Evolutionary conservation across 2,113 vertebrate species (phyloP), one percentile per base, ranked within the genome.

Genomic region (Malaclemys terrapin): DNA sequence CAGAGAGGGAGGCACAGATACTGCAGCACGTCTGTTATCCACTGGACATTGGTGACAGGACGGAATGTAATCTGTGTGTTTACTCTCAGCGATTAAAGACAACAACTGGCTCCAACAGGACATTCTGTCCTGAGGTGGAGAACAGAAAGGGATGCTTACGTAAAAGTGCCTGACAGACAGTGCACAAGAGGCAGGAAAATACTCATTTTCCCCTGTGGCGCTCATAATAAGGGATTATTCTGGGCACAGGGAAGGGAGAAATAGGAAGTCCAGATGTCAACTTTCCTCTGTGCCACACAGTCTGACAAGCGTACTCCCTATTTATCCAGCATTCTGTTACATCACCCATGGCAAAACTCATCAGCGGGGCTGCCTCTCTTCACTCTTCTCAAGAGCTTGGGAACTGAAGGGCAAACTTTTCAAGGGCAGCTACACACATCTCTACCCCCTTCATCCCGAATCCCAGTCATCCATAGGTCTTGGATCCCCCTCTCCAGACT

Each of bases 261-360:
- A 96, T 90, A 19, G 94, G 65, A n/a, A 95, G 84, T 85, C 94
- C 96, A 97, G 95, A 91, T 96, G 92, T 92, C 91, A 78, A 20
- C 35, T 86, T 42, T 45, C 25, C 24, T 89, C 29, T 78, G n/a
- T 72, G 8, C 35, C 59, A 49, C 38, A 69, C 8, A 50, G 17
- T 75, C 95, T 65, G 8, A 57, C 81, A 50, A 80, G 27, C 10
- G 92, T 93, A 86, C 49, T 42, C 50, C 75, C 27, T 13, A 5
- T 80, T 84, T 96, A 50, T 29, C 86, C 45, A 47, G 83, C 29
- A 42, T 19, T 78, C n/a, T 82, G 17, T 80, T 72, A 82, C 0
- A 0, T 84, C 91, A 84, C 85, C 87, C 94, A 86, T 69, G 65
- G 38, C 25, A 91, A 80, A 96, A 57, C 5, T 31, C 1, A 56